Evolutionary conservation across 1,140 invertebrate species (phyloP), one percentile per base, ranked within the genome.

Genomic region (Macrobrachium nipponense): DNA sequence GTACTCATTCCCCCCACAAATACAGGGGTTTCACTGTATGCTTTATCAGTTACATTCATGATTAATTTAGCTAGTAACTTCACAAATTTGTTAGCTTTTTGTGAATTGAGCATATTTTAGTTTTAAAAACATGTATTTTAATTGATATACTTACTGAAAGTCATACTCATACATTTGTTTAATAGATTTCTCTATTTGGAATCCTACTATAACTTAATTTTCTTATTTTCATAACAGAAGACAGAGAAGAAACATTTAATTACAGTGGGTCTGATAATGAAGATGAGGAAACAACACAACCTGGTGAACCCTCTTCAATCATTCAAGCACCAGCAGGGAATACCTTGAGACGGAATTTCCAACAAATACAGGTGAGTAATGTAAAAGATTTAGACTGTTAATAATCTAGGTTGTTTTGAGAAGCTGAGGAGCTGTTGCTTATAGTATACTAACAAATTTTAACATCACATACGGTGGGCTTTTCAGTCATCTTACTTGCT

Each of bases 311-410:
- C 3, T 96, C 96, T 64, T 97, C 96, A 20, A 97, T 98, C 89
- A 94, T 98, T 87, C 96, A 97, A 91, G 95, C 95, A 66, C 95
- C 96, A 10, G 95, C 96, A 82, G 97, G 97, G 70, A 96, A 98
- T 91, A 98, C 97, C 12, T 92, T 98, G 75, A 93, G 97, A n/a
- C 94, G 97, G 81, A 98, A 98, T 92, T 99, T 99, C 94, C 97
- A 98, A 91, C 96, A 98, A 91, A 98, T 99, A 87, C 98, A 99
- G 91, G 93, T 93, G 14, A 73, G 68, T 44, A 64, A 44, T 43
- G 15, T 20, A 68, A 68, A 68, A 36, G 66, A 36, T 36, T 20
- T 36, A 2, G 27, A 36, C 27, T 36, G 4, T 36, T 36, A 4
- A 36, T 8, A 68, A 23, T 23, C 7, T 27, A 0, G 7, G 51